Conservation (phyloP, 1,140 invertebrate species). For the Pachypeltis micranthus region DNA sequence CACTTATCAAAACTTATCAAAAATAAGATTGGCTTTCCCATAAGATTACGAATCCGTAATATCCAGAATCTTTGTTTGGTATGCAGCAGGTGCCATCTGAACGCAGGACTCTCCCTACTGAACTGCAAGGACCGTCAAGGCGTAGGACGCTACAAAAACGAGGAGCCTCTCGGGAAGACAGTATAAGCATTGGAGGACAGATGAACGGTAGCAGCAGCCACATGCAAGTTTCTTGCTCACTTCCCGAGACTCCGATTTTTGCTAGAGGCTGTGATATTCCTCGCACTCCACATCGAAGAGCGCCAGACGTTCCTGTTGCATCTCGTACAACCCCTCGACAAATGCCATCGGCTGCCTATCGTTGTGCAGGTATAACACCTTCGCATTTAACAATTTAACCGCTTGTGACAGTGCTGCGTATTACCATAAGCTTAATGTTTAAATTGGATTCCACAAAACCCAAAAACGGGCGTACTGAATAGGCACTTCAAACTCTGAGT, state of each 20-base stretch:
- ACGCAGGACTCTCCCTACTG: slow-evolving; percentile 54
- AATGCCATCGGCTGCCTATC: slow-evolving; percentile 9
- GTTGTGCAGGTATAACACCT: slow-evolving; percentile 10
- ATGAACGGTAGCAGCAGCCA: neutral
- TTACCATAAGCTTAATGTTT: too few relatives aligned
- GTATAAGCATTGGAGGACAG: slow-evolving; percentile 16
- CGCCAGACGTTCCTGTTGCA: slow-evolving; percentile 26
- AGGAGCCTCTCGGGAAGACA: slow-evolving; percentile 38
- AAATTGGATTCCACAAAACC: too few relatives aligned
- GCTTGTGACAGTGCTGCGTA: too few relatives aligned
- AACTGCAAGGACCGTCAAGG: slow-evolving; percentile 44
- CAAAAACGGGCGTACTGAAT: too few relatives aligned
- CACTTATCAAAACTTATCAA: neutral
- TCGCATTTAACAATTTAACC: neutral
- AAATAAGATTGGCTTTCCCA: neutral
- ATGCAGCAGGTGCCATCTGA: slow-evolving; percentile 46
- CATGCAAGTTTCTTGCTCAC: slow-evolving; percentile 65
- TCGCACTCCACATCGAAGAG: slow-evolving; percentile 28
- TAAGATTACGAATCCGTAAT: slow-evolving; percentile 11
- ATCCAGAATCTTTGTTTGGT: neutral
- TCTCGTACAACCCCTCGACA: slow-evolving; percentile 21
- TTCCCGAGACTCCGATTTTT: slow-evolving; percentile 72
- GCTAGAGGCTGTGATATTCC: slow-evolving; percentile 45
- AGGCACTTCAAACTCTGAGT: too few relatives aligned
- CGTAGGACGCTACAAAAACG: slow-evolving; percentile 40